These are phyloP conservation scores for Mastomys natalensis DNA, from an alignment of 2,113 vertebrate genomes.

Conservation along the genomic window DNA sequence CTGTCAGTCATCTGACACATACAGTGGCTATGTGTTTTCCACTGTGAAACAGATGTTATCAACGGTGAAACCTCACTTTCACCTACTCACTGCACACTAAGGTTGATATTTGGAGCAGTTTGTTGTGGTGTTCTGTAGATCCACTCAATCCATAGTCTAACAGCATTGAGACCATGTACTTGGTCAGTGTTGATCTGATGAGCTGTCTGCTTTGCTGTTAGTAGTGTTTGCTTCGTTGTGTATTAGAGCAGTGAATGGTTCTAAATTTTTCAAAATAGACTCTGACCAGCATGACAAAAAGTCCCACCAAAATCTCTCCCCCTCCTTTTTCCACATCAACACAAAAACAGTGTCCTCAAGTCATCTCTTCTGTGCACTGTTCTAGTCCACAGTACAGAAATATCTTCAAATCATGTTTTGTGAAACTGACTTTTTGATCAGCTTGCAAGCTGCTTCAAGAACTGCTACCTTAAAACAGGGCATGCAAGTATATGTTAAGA, in stretches of 20 bases:
- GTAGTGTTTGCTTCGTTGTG: not conserved
- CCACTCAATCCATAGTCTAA: not conserved
- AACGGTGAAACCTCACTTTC: not conserved
- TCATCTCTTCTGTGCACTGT: not conserved
- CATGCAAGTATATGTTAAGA: not conserved
- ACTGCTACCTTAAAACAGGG: not conserved
- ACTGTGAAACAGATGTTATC: conserved; percentile 20
- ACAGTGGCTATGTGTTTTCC: not conserved
- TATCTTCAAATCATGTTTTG: not conserved
- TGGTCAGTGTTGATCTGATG: not conserved
- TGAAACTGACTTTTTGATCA: not conserved
- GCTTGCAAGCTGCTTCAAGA: not conserved
- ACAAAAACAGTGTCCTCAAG: not conserved
- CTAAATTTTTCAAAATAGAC: not conserved
- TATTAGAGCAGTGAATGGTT: not conserved
- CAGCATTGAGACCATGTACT: not conserved
- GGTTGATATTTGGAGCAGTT: not conserved
- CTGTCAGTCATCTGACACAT: not conserved
- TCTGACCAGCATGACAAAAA: conserved; percentile 18
- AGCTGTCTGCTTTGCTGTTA: not conserved
- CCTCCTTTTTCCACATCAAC: not conserved
- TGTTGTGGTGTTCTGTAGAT: not conserved
- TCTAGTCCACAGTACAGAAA: not conserved
- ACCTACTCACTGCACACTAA: not conserved
- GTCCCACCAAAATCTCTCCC: not conserved